Percentiles rank a stretch among this genome's conserved stretches.
These are phyloP conservation scores for Cheilosia impressa DNA, from an alignment of 2,888 invertebrate species.

Conservation along the genomic window DNA sequence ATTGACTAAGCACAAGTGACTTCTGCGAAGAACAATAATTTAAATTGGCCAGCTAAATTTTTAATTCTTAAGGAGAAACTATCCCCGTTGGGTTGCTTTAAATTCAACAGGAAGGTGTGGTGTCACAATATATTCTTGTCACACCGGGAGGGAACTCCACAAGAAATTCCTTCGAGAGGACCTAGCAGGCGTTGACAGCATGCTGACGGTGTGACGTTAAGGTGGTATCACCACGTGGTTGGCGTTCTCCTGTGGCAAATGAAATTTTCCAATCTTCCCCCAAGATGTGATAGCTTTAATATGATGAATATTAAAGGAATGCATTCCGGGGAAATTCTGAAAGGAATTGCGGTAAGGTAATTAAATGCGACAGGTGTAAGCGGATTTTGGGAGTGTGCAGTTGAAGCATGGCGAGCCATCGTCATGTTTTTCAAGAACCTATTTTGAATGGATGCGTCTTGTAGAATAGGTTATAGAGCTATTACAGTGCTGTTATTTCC, in stretches of 20 bases:
- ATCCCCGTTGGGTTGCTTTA: not conserved
- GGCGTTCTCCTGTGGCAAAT: conserved; percentile 10
- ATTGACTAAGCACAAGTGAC: not conserved
- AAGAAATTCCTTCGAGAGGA: not conserved
- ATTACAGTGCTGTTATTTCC: no score
- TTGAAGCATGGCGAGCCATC: not conserved
- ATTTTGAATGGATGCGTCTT: no score
- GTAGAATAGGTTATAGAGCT: no score
- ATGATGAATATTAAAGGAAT: conserved; percentile 4
- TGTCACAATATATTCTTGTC: conserved; percentile 4
- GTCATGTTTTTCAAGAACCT: not conserved
- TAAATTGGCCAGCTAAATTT: not conserved
- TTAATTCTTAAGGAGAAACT: not conserved
- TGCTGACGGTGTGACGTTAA: not conserved
- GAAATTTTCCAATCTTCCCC: conserved; percentile 29
- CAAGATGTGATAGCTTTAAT: conserved; percentile 11
- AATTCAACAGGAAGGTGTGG: not conserved
- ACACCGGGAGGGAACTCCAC: not conserved
- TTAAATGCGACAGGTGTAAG: not conserved
- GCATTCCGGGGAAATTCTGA: not conserved
- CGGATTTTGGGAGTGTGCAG: no score
- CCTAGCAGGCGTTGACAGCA: conserved; percentile 11
- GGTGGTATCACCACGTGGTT: not conserved
- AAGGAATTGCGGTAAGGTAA: conserved; percentile 2
- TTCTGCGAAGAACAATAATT: not conserved